Conservation (phyloP, 2,797 vertebrate species). For the Cacajao melanocephalus region DNA sequence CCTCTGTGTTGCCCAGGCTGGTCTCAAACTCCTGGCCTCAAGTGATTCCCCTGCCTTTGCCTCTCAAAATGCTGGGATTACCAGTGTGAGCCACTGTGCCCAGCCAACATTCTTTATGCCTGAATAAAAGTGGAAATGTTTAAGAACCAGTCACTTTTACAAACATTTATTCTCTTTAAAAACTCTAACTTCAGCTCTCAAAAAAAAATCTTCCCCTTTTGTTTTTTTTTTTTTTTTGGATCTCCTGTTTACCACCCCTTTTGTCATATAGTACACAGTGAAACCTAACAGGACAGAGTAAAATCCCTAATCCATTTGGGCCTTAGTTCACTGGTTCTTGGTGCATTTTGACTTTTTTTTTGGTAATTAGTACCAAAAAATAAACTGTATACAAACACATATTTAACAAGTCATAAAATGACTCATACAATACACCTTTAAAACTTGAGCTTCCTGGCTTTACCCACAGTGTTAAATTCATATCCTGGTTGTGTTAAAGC, state of each 20-base stretch:
- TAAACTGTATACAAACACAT: slow-evolving; percentile 32
- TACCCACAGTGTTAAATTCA: slow-evolving; percentile 55
- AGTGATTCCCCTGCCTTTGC: not conserved
- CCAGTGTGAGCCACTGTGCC: not conserved
- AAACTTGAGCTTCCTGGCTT: slow-evolving; percentile 49
- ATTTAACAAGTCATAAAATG: slow-evolving; percentile 46
- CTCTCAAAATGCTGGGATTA: not conserved
- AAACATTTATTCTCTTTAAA: not conserved
- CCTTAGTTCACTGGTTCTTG: not conserved
- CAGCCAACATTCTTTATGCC: not conserved
- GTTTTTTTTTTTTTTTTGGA: not conserved
- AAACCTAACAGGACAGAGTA: not conserved
- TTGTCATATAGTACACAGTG: not conserved
- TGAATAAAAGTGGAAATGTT: not conserved
- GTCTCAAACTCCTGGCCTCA: not conserved
- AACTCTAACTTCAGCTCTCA: not conserved
- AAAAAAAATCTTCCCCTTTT: slow-evolving; percentile 6
- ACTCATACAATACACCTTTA: slow-evolving; percentile 20
- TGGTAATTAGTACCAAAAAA: slow-evolving; percentile 28
- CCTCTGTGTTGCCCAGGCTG: not conserved
- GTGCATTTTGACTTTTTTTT: slow-evolving; percentile 10
- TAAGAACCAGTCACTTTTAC: not conserved
- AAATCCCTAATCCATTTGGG: not conserved
- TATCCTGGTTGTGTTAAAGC: slow-evolving; percentile 54
- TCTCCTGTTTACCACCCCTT: not conserved